A percentile compares a stretch with the other conserved stretches of the same genome.
Evolutionary conservation across 2,797 vertebrate species (phyloP).

Genomic region (Hephaestus fuliginosus): DNA sequence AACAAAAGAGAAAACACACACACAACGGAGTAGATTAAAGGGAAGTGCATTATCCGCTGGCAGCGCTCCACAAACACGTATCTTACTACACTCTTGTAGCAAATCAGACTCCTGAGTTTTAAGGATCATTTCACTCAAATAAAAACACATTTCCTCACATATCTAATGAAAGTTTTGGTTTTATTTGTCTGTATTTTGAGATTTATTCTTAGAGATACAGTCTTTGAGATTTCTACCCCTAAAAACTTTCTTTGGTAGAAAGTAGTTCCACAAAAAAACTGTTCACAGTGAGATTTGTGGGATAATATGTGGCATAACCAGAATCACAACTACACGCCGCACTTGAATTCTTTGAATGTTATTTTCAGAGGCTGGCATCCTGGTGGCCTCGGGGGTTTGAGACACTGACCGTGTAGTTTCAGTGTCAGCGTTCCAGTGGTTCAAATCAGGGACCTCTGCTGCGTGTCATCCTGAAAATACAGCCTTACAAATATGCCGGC

Average conservation of each 20-base stretch:
- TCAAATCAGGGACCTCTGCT: too few relatives aligned
- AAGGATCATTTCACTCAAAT: neutral
- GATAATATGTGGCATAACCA: too few relatives aligned
- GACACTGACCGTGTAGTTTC: too few relatives aligned
- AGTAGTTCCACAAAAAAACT: neutral
- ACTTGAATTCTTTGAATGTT: too few relatives aligned
- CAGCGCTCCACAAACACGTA: conserved; percentile 11
- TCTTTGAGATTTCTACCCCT: neutral
- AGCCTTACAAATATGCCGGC: too few relatives aligned
- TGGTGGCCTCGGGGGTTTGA: too few relatives aligned
- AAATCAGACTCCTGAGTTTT: conserved; percentile 10
- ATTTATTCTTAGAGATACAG: neutral
- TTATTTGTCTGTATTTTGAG: neutral
- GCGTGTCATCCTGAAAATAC: too few relatives aligned
- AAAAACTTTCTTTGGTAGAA: neutral
- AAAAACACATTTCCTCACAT: neutral
- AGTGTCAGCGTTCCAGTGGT: too few relatives aligned
- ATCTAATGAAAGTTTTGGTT: neutral
- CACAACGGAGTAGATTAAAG: conserved; percentile 35
- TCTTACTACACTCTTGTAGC: neutral
- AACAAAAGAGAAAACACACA: neutral
- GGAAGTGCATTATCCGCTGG: conserved; percentile 24
- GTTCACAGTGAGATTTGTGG: neutral
- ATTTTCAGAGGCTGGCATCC: too few relatives aligned
- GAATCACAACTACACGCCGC: too few relatives aligned